Base-by-base conservation (phyloP, 2,797 vertebrate genomes). In the Harpagifer antarcticus region DNA sequence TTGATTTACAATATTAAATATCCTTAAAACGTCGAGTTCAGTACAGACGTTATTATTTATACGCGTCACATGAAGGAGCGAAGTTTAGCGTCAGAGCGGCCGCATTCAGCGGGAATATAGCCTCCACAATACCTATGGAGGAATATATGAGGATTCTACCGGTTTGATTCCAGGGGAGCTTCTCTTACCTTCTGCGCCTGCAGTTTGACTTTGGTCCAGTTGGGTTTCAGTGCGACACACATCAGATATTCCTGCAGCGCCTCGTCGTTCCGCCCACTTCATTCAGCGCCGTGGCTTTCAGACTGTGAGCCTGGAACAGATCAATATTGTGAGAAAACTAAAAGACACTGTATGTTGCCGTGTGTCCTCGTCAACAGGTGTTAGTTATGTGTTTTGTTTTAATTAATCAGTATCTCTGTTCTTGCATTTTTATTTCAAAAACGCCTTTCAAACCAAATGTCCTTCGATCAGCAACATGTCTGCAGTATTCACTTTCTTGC, bases 171-270 rank as follows among this genome's bases (percentile, higher is more conserved):
- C 9, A 52, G 8, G 33, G 6, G 6, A 57, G 27, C 2, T 12
- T 16, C 1, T 33, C 68, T 89, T 91, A 97, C 96, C 95, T 96
- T 97, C 86, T 97, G 96, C 74, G 95, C 96, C 91, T 97, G 96
- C 83, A 95, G 92, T 91, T 96, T 97, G 78, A 96, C 94, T 83
- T 93, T 93, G 85, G 92, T 95, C 95, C 96, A 96, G 73, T 96
- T 88, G 2, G 96, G 97, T 86, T 96, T 97, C 82, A 97, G 93
- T 16, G 96, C 96, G 88, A 96, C 92, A 85, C 96, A 98, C 65
- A 95, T 80, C n/a, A 97, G 90, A 90, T 96, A 97, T 58, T 97
- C 96, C 91, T 96, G 96, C 87, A 97, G 86, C 54, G 95, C 95
- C 89, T 97, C 97, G 49, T 96, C 96, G 1, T 90, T 95, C 47